Percentiles rank a stretch among this genome's conserved stretches.
Evolutionary conservation across 2,888 invertebrate genomes (phyloP).

Genomic region (Meganola albula): DNA sequence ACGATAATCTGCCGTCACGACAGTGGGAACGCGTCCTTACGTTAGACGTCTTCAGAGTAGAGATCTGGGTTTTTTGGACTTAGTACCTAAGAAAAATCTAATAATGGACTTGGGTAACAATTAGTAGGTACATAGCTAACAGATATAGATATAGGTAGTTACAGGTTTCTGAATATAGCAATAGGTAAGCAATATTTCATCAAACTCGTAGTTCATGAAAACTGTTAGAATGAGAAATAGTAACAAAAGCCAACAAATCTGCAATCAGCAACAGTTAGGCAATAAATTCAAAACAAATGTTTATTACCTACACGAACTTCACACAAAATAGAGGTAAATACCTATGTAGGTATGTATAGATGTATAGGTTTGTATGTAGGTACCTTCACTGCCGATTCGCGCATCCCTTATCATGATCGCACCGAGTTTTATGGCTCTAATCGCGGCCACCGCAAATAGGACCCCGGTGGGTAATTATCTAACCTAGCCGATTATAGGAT

Average conservation of each 20-base stretch:
- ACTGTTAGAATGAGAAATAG: no score
- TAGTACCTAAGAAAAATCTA: no score
- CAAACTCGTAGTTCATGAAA: no score
- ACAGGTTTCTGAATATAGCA: no score
- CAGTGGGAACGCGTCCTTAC: no score
- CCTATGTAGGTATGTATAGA: not conserved
- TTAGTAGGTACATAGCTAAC: no score
- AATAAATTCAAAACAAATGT: slow-evolving; percentile 33
- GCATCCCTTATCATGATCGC: slow-evolving; percentile 72
- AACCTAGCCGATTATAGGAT: slow-evolving; percentile 75
- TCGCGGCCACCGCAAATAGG: slow-evolving; percentile 68
- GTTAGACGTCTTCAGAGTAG: no score
- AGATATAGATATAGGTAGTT: no score
- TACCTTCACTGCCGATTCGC: slow-evolving; percentile 52
- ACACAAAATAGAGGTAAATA: slow-evolving; percentile 21
- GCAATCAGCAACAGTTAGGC: slow-evolving; percentile 21
- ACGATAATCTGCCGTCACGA: no score
- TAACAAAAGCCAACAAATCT: slow-evolving; percentile 4
- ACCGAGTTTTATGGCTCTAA: slow-evolving; percentile 72
- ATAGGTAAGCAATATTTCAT: no score
- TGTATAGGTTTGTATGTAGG: not conserved
- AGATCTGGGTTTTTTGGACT: no score
- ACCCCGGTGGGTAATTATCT: slow-evolving; percentile 69
- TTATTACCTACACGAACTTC: slow-evolving; percentile 24
- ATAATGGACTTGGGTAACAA: no score